phyloP scores from a whole-genome alignment of 2,888 invertebrate genomes.

The Hypsopygia costalis region DNA sequence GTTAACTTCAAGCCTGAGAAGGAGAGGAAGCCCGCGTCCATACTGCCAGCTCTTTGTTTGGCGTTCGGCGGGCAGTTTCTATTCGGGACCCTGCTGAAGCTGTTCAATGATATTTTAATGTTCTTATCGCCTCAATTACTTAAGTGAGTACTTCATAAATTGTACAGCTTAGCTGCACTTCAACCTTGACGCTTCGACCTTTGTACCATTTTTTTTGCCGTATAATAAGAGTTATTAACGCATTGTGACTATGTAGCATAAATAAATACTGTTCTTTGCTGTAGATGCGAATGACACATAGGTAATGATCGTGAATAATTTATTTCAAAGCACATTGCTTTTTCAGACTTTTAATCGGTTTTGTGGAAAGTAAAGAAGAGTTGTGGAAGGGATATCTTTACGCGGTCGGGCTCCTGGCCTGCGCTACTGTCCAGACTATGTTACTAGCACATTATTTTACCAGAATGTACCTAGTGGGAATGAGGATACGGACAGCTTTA shows the following conservation, averaged over 20 bases:
- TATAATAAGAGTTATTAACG: no score
- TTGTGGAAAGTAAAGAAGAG: constrained; percentile 81
- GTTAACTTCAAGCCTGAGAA: constrained; percentile 86
- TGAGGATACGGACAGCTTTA: constrained; percentile 92
- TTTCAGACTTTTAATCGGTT: constrained; percentile 86
- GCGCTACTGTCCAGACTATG: constrained; percentile 90
- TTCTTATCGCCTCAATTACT: constrained; percentile 95
- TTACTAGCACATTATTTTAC: constrained; percentile 95
- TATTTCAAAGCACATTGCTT: no score
- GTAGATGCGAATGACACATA: no score
- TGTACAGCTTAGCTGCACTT: no score
- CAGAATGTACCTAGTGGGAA: constrained; percentile 93
- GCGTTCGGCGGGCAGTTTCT: constrained; percentile 94
- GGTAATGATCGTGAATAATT: no score
- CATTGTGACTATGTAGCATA: no score
- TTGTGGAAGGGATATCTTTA: constrained; percentile 94
- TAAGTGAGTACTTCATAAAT: constrained; percentile 84
- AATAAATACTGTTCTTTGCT: no score
- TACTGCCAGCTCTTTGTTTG: constrained; percentile 90
- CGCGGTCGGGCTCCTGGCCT: constrained; percentile 86
- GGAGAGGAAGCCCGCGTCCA: constrained; percentile 87
- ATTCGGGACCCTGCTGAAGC: constrained; percentile 91
- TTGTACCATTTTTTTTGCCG: no score
- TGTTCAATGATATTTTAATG: constrained; percentile 90
- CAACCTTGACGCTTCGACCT: no score